Base-by-base conservation (phyloP, 2,797 vertebrate species). In the Urocyon cinereoargenteus region DNA sequence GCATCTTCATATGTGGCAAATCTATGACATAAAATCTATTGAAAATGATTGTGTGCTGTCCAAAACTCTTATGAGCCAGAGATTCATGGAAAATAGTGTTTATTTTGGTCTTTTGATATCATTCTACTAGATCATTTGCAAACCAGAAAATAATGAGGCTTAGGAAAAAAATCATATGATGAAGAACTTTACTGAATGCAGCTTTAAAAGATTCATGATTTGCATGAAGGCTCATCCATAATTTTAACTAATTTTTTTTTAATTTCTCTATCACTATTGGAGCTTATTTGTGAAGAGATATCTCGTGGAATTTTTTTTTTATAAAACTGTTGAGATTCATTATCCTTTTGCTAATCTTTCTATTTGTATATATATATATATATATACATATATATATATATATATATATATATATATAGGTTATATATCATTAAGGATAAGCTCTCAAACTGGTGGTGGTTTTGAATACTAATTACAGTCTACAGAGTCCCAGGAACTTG, bases 11-110 rank as follows among this genome's bases (percentile, higher is more conserved):
- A 64, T 72, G 19, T 73, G n/a, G 26, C 68, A 75, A 84, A 94
- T 77, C n/a, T 73, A 77, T 72, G 61, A 73, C 28, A 78, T 31
- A 88, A 88, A 95, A 64, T 88, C n/a, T 90, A 55, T 62, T 78
- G 66, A 78, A 90, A 82, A 13, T 82, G 2, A 62, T 90, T 73
- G 28, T 18, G 75, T 82, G 6, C 11, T 91, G 1, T 78, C 72
- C 93, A 77, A 92, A 94, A 62, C 22, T 95, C 70, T 72, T 72
- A 73, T 91, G 49, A 79, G n/a, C 31, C 55, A 96, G 31, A 92
- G 81, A 95, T 92, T 95, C 66, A 93, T 85, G 64, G 51, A 90
- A 86, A 83, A 45, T 66, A 0, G 55, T 96, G 21, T 82, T 92
- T 95, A 73, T 94, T 90, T 96, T 81, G 6, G 19, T 70, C 3